Evolutionary conservation across 2,888 invertebrate species (phyloP), one percentile per base, ranked within the genome.

Genomic region (Sinohyriopsis cumingii): DNA sequence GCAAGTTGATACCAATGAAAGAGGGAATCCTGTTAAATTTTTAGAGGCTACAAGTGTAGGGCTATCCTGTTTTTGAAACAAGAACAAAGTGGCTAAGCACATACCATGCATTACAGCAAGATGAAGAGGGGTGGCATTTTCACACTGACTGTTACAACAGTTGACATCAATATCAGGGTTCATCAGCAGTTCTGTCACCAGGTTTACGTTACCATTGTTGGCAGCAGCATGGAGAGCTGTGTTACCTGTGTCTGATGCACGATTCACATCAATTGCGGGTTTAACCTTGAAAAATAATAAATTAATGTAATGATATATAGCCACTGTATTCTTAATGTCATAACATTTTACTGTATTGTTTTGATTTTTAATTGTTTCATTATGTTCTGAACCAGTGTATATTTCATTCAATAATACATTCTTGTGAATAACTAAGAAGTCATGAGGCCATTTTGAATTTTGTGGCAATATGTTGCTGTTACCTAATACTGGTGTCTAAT

Each of bases 191-290:
- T 82, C 73, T 20, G 80, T 76, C 12, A 88, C 86, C 22, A 89
- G 71, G 22, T 80, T 75, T 20, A 76, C 69, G 69, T 83, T 84
- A 55, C 89, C 89, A 65, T 76, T 83, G 76, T 89, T 89, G 45
- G 86, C 84, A 5, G 89, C 89, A 19, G 88, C 88, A 76, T 89
- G 89, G 12, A 89, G 80, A 9, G 89, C 82, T n/a, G 88, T 87
- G 79, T 89, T 89, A 1, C 89, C 89, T 53, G 87, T 88, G 69
- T 88, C 84, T 28, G 87, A 82, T 9, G 86, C 72, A 59, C 76
- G 74, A 76, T 89, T 89, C 3, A 87, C 77, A 72, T 87, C 79
- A 53, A 86, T 80, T 7, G 72, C 57, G 9, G 84, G 79, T 67
- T 81, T 82, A 55, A 84, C 83, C 87, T 87, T 76, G 45, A 63